A percentile compares a stretch with the other conserved stretches of the same genome.
Evolutionary conservation across 2,888 invertebrate genomes (phyloP).

Genomic region (Zaprionus bogoriensis): DNA sequence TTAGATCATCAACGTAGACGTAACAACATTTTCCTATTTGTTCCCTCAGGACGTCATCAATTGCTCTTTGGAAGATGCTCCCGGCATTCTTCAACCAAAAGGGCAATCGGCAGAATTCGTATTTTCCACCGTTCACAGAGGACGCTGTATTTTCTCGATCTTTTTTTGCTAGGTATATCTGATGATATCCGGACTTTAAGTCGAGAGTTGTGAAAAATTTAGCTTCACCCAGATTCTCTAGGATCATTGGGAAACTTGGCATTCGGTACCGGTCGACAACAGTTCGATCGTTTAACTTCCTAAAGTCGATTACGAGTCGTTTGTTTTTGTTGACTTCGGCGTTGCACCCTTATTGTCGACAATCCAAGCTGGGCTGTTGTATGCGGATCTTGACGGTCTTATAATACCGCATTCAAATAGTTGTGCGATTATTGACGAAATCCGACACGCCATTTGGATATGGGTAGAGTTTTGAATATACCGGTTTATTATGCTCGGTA

Average conservation of each 20-base stretch:
- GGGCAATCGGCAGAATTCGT: neutral
- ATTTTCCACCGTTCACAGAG: neutral
- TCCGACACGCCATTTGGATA: neutral
- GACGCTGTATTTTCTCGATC: constrained; percentile 1
- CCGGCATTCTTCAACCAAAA: neutral
- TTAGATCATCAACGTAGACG: constrained; percentile 1
- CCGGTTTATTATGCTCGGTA: neutral
- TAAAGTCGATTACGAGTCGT: neutral
- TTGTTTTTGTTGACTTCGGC: neutral
- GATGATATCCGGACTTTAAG: neutral
- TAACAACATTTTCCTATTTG: neutral
- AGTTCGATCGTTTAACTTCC: constrained; percentile 1
- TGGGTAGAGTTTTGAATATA: constrained; percentile 2
- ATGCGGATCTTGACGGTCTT: neutral
- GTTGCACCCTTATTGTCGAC: neutral
- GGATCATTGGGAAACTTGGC: neutral
- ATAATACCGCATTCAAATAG: neutral
- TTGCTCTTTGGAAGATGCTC: neutral
- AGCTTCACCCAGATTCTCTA: neutral
- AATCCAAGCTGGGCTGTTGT: constrained; percentile 1
- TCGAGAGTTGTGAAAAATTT: neutral
- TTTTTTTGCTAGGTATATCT: neutral
- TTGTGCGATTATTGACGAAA: neutral
- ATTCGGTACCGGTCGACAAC: constrained; percentile 1
- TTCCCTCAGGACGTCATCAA: neutral